Conservation (phyloP, 2,797 vertebrate genomes). For the Hyperoplus immaculatus region DNA sequence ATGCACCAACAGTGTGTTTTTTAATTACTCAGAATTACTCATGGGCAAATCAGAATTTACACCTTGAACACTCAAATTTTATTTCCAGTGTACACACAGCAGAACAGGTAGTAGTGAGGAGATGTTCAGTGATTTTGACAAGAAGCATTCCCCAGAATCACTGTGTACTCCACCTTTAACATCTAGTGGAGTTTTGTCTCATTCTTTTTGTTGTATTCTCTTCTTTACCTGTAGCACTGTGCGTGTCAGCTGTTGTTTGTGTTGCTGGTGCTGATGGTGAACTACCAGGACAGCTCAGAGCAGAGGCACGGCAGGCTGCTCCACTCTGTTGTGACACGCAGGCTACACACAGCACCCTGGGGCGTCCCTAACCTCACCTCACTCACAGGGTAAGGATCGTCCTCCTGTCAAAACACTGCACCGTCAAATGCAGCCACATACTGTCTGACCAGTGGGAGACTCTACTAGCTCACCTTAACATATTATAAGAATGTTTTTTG, state of each 20-base stretch:
- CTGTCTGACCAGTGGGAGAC: neutral
- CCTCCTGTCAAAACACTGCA: slow-evolving; percentile 7
- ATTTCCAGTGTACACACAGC: no score
- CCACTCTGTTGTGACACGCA: slow-evolving; percentile 68
- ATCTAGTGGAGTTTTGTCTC: neutral
- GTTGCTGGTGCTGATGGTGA: slow-evolving; percentile 85
- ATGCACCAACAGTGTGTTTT: no score
- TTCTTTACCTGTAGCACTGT: slow-evolving; percentile 75
- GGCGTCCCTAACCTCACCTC: slow-evolving; percentile 72
- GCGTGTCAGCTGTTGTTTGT: slow-evolving; percentile 84
- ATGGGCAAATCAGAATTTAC: no score
- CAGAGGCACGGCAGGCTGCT: slow-evolving; percentile 79
- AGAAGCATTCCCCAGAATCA: no score
- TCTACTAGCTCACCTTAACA: neutral
- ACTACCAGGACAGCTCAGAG: slow-evolving; percentile 84
- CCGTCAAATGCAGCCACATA: neutral
- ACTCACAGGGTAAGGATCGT: slow-evolving; percentile 73
- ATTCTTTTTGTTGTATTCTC: no score
- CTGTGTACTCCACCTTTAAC: no score
- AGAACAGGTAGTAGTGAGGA: no score
- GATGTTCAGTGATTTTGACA: no score
- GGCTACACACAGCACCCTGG: slow-evolving; percentile 58
- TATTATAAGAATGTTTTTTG: neutral
- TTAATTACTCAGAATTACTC: no score
- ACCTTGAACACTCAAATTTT: no score